Evolutionary conservation across 35 echinoderm and acorn worm genomes (phyloP).

Genomic region (Lytechinus pictus): DNA sequence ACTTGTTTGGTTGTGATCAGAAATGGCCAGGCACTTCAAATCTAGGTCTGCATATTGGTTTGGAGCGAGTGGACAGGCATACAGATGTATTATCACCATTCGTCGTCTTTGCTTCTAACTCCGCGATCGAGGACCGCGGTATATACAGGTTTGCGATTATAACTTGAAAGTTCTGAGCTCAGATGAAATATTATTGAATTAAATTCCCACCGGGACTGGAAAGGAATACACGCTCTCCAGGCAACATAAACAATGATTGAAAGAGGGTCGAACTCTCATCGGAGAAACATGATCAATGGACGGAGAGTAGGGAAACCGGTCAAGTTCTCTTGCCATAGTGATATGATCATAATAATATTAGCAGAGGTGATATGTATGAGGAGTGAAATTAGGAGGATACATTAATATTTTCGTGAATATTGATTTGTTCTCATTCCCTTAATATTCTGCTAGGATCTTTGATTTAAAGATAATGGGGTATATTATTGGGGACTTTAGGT

Average conservation of each 20-base stretch:
- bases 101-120: background rate
- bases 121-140: background rate
- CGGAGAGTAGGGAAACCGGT: background rate
- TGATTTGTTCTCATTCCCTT: too few relatives aligned
- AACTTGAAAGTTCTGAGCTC: background rate
- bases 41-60: constrained; percentile 39
- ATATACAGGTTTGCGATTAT: background rate
- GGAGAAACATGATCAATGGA: background rate
- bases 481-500: too few relatives aligned
- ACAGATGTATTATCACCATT: background rate
- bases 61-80: background rate
- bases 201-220: background rate
- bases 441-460: too few relatives aligned
- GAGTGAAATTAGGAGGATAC: background rate
- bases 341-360: background rate
- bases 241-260: background rate
- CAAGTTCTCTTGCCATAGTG: background rate
- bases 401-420: too few relatives aligned
- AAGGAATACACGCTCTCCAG: background rate
- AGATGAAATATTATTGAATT: background rate
- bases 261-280: background rate
- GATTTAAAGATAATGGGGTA: too few relatives aligned
- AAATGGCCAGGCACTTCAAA: constrained; percentile 33
- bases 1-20: constrained; percentile 15
- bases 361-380: background rate